phyloP scores from a whole-genome alignment of 1,140 invertebrate species.

The Aphelinus certus region DNA sequence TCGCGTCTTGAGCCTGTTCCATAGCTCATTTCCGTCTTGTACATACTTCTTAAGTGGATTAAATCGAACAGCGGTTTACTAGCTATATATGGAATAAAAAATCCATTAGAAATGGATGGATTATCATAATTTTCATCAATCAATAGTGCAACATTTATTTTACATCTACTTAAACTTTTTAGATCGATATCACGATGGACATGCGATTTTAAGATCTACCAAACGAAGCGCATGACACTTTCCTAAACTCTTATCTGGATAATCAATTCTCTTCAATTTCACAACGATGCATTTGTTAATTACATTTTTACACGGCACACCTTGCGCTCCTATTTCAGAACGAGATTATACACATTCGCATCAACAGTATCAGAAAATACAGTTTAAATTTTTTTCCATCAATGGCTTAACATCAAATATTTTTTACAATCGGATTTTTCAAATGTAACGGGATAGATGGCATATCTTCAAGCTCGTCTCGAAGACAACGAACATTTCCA shows the following conservation, averaged over 20 bases:
- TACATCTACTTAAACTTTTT: constrained; percentile 21
- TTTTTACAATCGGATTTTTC: constrained; percentile 22
- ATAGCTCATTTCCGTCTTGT: constrained; percentile 10
- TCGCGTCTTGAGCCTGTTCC: neutral
- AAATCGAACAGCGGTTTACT: constrained; percentile 39
- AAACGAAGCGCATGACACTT: neutral
- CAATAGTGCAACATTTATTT: constrained; percentile 23
- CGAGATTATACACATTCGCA: constrained; percentile 14
- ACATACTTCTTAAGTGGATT: constrained; percentile 29
- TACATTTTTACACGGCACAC: constrained; percentile 4
- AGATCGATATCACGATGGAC: no score
- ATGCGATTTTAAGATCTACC: neutral
- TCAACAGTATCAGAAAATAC: constrained; percentile 37
- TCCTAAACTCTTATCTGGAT: constrained; percentile 2
- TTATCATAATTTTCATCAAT: constrained; percentile 19
- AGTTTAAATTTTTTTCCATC: constrained; percentile 17
- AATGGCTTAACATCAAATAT: constrained; percentile 17
- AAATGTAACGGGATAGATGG: neutral
- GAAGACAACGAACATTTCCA: no score
- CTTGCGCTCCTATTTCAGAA: constrained; percentile 12
- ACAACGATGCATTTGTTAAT: constrained; percentile 4
- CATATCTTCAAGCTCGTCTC: no score
- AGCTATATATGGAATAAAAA: constrained; percentile 35
- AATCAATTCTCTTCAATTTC: constrained; percentile 1
- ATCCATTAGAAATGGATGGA: constrained; percentile 30